phyloP scores from a whole-genome alignment of 2,113 vertebrate genomes.

The Xenopus tropicalis region DNA sequence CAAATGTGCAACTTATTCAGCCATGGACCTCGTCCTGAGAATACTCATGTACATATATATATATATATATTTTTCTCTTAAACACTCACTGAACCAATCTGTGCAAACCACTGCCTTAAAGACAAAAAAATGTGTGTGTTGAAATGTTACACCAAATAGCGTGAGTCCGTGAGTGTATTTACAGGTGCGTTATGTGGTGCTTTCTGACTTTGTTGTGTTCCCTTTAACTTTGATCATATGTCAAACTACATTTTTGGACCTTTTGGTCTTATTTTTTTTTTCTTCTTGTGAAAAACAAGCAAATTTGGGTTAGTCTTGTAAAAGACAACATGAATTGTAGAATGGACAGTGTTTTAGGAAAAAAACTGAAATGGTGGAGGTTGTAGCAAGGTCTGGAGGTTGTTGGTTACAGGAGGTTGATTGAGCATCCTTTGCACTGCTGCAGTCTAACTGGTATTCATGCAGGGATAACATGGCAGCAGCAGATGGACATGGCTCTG shows the following conservation, averaged over 20 bases:
- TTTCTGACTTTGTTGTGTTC: conserved; percentile 59
- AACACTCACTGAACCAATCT: conserved; percentile 68
- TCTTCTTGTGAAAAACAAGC: conserved; percentile 55
- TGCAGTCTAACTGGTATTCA: background rate
- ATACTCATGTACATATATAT: conserved; percentile 25
- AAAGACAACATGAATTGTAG: conserved; percentile 45
- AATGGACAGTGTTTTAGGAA: conserved; percentile 24
- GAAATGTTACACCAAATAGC: conserved; percentile 72
- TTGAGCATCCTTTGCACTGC: background rate
- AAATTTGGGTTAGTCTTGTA: conserved; percentile 62
- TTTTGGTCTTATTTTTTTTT: conserved; percentile 54
- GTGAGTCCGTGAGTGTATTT: conserved; percentile 50
- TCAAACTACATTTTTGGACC: conserved; percentile 14
- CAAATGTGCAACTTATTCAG: conserved; percentile 57
- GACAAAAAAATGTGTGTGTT: conserved; percentile 64
- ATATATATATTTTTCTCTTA: conserved; percentile 45
- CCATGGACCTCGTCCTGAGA: conserved; percentile 57
- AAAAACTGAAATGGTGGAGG: no score
- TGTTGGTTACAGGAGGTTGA: background rate
- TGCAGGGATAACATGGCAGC: background rate
- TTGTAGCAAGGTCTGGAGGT: background rate
- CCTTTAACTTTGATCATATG: conserved; percentile 57
- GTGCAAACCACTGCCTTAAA: conserved; percentile 96
- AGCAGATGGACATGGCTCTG: background rate
- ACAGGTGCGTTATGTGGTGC: conserved; percentile 62